phyloP scores from a whole-genome alignment of 1,140 invertebrate genomes.

The Mizuhopecten yessoensis region DNA sequence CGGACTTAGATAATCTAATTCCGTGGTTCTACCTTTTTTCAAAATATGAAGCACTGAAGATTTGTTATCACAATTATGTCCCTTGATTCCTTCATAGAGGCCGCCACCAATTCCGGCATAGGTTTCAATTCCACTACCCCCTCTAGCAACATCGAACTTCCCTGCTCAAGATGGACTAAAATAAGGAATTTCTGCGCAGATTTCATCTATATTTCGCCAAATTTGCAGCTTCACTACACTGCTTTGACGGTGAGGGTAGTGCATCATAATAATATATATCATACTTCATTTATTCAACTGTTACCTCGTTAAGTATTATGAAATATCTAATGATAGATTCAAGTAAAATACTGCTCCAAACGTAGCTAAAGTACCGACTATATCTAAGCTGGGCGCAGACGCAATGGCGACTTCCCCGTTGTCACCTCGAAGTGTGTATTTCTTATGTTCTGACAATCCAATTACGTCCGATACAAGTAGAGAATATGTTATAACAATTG shows the following conservation, averaged over 20 bases:
- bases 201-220: neutral
- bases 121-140: too few species aligned
- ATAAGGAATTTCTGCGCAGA: slow-evolving; percentile 33
- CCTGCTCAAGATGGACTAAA: neutral
- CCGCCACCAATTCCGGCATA: too few species aligned
- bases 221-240: neutral
- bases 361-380: neutral
- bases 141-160: neutral
- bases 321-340: neutral
- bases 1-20: too few species aligned
- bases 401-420: slow-evolving; percentile 36
- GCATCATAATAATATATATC: neutral
- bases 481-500: neutral
- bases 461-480: neutral
- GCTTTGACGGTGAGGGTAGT: neutral
- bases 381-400: neutral
- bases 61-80: too few species aligned
- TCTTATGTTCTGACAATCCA: neutral
- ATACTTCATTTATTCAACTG: neutral
- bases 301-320: neutral
- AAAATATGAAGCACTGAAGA: too few species aligned
- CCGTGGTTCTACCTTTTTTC: too few species aligned
- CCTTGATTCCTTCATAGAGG: too few species aligned
- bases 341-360: neutral
- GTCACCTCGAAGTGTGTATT: neutral